A percentile compares a stretch with the other conserved stretches of the same genome.
Conservation (phyloP, 2,113 vertebrate species). For the Scytalopus superciliaris region DNA sequence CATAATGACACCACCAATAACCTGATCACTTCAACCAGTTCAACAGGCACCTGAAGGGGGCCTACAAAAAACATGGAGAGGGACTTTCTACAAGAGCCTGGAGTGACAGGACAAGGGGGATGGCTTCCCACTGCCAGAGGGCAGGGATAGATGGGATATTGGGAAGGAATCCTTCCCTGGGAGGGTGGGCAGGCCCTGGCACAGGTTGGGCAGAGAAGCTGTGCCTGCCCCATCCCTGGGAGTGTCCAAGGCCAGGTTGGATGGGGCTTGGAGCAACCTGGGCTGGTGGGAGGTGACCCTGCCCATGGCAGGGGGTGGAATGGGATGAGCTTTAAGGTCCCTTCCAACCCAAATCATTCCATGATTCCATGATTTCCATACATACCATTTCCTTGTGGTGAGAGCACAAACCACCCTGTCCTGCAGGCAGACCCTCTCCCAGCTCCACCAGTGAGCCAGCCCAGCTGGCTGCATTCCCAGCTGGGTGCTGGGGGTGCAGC, state of each 20-base stretch:
- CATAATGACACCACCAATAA: not conserved
- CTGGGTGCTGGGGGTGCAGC: not conserved
- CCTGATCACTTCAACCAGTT: not conserved
- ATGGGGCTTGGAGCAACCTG: not conserved
- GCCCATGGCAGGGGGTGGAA: not conserved
- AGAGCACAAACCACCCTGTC: not conserved
- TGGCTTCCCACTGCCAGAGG: not conserved
- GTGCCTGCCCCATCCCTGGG: not conserved
- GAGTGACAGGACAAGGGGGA: not conserved
- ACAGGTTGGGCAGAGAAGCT: not conserved
- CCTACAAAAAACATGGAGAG: not conserved
- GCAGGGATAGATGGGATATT: not conserved
- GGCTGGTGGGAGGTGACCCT: not conserved
- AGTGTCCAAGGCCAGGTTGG: not conserved
- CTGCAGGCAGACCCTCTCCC: not conserved
- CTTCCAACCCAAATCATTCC: not conserved
- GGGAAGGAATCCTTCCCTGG: not conserved
- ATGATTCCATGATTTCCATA: not conserved
- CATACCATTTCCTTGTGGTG: not conserved
- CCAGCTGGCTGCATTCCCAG: not conserved
- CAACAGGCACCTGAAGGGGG: not conserved
- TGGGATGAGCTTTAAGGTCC: too few relatives aligned
- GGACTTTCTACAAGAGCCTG: not conserved
- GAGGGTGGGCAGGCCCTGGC: not conserved
- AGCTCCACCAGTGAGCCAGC: not conserved